Evolutionary conservation across 2,888 invertebrate species (phyloP), one percentile per base, ranked within the genome.

Genomic region (Cybosia mesomella): DNA sequence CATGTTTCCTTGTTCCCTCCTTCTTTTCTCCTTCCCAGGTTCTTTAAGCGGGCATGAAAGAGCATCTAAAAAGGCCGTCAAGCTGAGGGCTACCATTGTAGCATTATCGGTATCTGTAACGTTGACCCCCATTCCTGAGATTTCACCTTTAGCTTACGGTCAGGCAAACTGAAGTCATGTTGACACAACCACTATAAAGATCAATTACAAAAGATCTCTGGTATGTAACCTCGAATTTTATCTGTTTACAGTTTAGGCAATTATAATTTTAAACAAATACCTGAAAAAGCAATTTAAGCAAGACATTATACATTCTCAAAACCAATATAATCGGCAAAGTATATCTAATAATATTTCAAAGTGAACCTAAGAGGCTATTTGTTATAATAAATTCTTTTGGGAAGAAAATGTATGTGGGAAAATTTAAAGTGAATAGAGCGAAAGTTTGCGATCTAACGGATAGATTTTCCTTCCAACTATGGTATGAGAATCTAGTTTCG

Each of bases 321-420:
- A 32, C 32, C 58, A 21, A 66, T 66, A 43, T 53, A 21, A 13
- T 11, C 22, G 53, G 10, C 72, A 71, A 68, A 77, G 71, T 66
- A 70, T 67, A 76, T 70, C 74, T 74, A 78, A 72, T 70, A 76
- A 74, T 79, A 72, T 79, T 76, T 76, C 68, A 64, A 67, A 65
- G 71, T 61, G 68, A 76, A 76, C 72, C 74, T 76, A 79, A 76
- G 79, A 68, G 79, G 79, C 81, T 81, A 81, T 79, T 81, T 79
- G 72, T 71, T 76, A 72, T 81, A 79, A 78, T 79, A 81, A 79
- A 79, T 79, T 79, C 79, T 68, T 81, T 81, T 74, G 65, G 68
- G 58, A 60, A 65, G 74, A 81, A 81, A 81, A 79, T 79, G 76
- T 81, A 79, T 72, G 76, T 68, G 74, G 63, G 70, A 72, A 78